phyloP scores from a whole-genome alignment of 2,888 invertebrate species.

The Salticus scenicus region DNA sequence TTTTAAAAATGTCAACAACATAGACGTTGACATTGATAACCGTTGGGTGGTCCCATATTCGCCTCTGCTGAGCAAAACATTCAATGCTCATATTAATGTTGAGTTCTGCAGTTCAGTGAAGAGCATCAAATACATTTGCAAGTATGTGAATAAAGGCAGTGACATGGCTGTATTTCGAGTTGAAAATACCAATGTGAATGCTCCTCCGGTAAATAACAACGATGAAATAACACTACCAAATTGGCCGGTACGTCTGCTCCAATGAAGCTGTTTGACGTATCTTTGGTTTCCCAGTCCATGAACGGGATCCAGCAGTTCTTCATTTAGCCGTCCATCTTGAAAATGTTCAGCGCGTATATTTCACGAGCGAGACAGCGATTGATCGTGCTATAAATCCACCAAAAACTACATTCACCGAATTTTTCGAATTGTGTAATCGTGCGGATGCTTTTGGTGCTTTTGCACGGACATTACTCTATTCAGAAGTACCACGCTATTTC shows the following conservation, averaged over 20 bases:
- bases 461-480: no score
- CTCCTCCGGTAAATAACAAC: no score
- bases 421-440: no score
- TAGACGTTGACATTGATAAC: background rate
- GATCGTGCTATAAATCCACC: no score
- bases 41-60: slow-evolving; percentile 13
- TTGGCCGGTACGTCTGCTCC: slow-evolving; percentile 20
- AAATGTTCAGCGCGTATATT: slow-evolving; percentile 60
- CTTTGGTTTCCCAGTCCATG: slow-evolving; percentile 37
- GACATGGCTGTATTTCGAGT: no score
- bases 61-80: background rate
- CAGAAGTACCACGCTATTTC: no score
- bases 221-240: no score
- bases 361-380: background rate
- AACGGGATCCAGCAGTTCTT: slow-evolving; percentile 36
- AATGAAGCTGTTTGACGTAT: slow-evolving; percentile 40
- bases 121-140: slow-evolving; percentile 25
- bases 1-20: background rate
- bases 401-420: no score
- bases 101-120: slow-evolving; percentile 10
- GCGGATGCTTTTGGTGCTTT: no score
- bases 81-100: slow-evolving; percentile 11
- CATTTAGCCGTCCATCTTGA: slow-evolving; percentile 33
- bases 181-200: no score
- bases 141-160: slow-evolving; percentile 22